Evolutionary conservation across 2,113 vertebrate species (phyloP), one percentile per base, ranked within the genome.

Genomic region (Trichomycterus rosablanca): DNA sequence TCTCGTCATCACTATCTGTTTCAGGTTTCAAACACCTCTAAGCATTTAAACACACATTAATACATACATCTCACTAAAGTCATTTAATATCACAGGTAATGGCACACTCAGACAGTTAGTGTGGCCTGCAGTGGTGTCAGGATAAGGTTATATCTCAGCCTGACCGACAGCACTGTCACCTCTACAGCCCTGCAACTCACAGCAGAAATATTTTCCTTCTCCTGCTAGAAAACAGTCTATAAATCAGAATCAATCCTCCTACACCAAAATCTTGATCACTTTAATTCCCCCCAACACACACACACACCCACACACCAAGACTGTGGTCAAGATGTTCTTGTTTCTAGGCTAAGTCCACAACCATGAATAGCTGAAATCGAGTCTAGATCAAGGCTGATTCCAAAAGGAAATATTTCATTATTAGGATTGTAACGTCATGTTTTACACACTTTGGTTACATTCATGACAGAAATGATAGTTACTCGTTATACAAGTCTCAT

Each of bases 1-100:
- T 49, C 19, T 48, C 30, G 26, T 50, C 32, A 48, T 39, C 57
- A 35, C 7, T 5, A 14, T 37, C 57, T 24, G 57, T 44, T 44
- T 45, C 18, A 19, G 5, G 19, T 45, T n/a, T 45, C 51, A 68
- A 34, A 63, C 59, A 73, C 39, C 72, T 22, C 20, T 12, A 22
- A 57, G 26, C 8, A 20, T 18, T 39, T 52, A 54, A 50, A 51
- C 39, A 59, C 52, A 51, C 43, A 58, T 24, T 57, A 58, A 56
- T 46, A 55, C 22, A 52, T 43, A 70, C 52, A 59, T 53, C 53
- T 28, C 18, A 56, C 23, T 35, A 42, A 11, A 35, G 4, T 24
- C 57, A 4, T 48, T 15, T 46, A 11, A 45, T 24, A 59, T 30
- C 16, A 6, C 34, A 51, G 45, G 34, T 49, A 34, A 46, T 12